Conservation (phyloP, 2,797 vertebrate species). For the Bufotes viridis region DNA sequence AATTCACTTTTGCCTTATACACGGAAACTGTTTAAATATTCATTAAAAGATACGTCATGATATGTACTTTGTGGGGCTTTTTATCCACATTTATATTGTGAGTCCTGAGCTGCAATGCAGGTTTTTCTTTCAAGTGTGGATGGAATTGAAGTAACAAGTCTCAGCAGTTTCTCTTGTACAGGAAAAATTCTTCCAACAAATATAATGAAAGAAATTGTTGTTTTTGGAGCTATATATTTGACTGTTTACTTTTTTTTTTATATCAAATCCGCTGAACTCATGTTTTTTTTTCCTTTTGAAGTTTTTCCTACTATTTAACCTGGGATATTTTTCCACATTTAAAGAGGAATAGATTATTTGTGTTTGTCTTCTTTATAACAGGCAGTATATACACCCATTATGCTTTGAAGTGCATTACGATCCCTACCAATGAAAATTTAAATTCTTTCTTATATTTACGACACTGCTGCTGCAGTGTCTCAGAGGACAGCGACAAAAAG, state of each 20-base stretch:
- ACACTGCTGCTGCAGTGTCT: neutral
- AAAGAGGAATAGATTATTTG: conserved; percentile 12
- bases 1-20: conserved; percentile 43
- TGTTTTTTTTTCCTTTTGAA: neutral
- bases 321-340: neutral
- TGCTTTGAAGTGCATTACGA: conserved; percentile 9
- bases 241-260: conserved; percentile 21
- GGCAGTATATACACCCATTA: neutral
- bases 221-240: conserved; percentile 17
- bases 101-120: conserved; percentile 54
- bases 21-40: conserved; percentile 56
- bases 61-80: conserved; percentile 34
- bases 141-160: conserved; percentile 45
- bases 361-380: conserved; percentile 8
- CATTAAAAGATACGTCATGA: conserved; percentile 44
- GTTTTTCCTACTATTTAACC: neutral
- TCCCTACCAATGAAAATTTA: conserved; percentile 5
- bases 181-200: conserved; percentile 16
- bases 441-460: neutral
- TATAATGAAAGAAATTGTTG: conserved; percentile 18
- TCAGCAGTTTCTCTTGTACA: conserved; percentile 40
- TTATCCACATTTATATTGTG: conserved; percentile 50
- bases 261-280: neutral
- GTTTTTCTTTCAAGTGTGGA: conserved; percentile 33
- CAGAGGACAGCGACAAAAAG: neutral